Evolutionary conservation across 2,797 vertebrate species (phyloP).

Genomic region (Helostoma temminkii): DNA sequence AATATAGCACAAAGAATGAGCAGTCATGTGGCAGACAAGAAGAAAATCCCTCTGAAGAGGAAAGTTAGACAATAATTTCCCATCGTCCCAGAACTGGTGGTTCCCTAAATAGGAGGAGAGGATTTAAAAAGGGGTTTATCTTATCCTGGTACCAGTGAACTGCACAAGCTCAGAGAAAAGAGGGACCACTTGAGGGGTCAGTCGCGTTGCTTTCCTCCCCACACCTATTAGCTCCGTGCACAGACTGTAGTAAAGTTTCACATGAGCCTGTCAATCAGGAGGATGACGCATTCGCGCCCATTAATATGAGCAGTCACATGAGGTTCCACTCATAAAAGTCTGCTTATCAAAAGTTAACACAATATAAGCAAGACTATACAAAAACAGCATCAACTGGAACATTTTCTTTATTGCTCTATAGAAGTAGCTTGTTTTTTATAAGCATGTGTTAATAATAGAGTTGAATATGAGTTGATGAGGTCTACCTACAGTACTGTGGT

Average conservation of each 20-base stretch:
- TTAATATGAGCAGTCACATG: conserved; percentile 36
- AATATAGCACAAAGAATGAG: conserved; percentile 33
- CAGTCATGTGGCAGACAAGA: neutral
- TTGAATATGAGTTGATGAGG: too few relatives aligned
- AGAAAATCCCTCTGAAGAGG: neutral
- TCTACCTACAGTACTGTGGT: neutral
- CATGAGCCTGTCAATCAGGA: conserved; percentile 60
- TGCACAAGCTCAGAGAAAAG: conserved; percentile 2
- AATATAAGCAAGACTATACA: neutral
- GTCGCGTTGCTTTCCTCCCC: conserved; percentile 1
- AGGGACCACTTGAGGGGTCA: neutral
- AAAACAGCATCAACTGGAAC: neutral
- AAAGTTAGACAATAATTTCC: conserved; percentile 5
- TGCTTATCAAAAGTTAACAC: neutral
- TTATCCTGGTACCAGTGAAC: conserved; percentile 17
- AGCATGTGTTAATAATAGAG: too few relatives aligned
- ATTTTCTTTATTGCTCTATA: too few relatives aligned
- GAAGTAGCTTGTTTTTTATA: too few relatives aligned
- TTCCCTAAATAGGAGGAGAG: conserved; percentile 31
- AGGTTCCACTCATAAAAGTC: conserved; percentile 40
- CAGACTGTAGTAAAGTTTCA: conserved; percentile 47
- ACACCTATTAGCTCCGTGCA: conserved; percentile 29
- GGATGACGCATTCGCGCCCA: conserved; percentile 40
- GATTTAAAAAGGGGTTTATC: conserved; percentile 9
- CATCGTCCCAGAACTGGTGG: conserved; percentile 23